phyloP scores from a whole-genome alignment of 1,140 invertebrate genomes.

The Cyrtorhinus lividipennis region DNA sequence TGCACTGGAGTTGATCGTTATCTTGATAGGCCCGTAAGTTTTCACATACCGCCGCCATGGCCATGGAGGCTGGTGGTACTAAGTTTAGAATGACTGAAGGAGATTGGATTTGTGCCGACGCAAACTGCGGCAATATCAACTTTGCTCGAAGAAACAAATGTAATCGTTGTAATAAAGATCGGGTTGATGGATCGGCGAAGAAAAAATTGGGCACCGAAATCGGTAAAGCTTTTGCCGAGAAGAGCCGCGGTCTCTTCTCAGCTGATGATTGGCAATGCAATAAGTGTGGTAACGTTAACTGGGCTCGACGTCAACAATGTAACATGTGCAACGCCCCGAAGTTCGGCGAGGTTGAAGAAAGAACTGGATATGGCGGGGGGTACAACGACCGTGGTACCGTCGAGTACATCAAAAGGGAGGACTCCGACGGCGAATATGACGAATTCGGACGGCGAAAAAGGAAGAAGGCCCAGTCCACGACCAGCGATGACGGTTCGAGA shows the following conservation, averaged over 20 bases:
- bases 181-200: conserved; percentile 37
- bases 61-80: conserved; percentile 13
- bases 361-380: conserved; percentile 52
- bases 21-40: no score
- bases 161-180: conserved; percentile 71
- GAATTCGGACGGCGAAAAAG: conserved; percentile 37
- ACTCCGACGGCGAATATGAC: conserved; percentile 86
- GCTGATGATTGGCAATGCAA: conserved; percentile 99
- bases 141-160: conserved; percentile 79
- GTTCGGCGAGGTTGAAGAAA: conserved; percentile 74
- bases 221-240: conserved; percentile 94
- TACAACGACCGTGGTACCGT: conserved; percentile 89
- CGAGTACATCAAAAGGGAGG: conserved; percentile 78
- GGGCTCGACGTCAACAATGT: conserved; percentile 90
- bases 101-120: conserved; percentile 41
- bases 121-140: conserved; percentile 73
- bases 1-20: no score
- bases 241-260: conserved; percentile 92
- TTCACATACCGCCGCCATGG: conserved; percentile 10
- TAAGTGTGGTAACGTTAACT: conserved; percentile 99
- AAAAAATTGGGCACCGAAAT: conserved; percentile 94
- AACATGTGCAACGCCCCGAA: conserved; percentile 99
- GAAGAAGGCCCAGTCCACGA: background rate
- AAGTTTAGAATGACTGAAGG: conserved; percentile 30
- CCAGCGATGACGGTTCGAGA: conserved; percentile 43